Percentiles rank a stretch among this genome's conserved stretches.
Evolutionary conservation across 2,888 invertebrate genomes (phyloP).

Genomic region (Lamellibrachia columna): DNA sequence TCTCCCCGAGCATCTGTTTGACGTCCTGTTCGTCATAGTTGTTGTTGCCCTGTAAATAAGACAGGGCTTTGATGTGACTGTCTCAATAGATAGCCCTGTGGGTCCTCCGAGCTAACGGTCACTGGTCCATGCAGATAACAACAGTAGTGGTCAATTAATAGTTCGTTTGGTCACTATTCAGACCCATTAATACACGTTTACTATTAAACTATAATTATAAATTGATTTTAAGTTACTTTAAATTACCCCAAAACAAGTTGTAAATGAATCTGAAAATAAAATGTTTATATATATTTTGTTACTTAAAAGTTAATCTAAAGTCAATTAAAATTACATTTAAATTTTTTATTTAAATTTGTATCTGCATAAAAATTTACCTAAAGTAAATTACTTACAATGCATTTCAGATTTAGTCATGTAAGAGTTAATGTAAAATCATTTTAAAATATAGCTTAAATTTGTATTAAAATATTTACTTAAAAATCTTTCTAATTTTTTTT

Average conservation of each 20-base stretch:
- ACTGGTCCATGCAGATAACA: not conserved
- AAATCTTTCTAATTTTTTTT: no score
- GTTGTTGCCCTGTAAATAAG: not conserved
- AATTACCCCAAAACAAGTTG: not conserved
- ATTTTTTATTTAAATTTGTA: not conserved
- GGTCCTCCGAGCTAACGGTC: not conserved
- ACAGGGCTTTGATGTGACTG: not conserved
- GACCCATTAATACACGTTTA: no score
- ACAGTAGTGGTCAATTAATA: not conserved
- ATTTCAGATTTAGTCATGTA: no score
- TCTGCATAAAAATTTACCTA: no score
- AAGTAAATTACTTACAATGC: no score
- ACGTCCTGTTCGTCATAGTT: conserved; percentile 51
- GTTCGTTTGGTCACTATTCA: no score
- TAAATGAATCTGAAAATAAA: not conserved
- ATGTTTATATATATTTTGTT: not conserved
- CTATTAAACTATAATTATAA: no score
- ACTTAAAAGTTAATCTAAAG: not conserved
- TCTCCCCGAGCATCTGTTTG: conserved; percentile 45
- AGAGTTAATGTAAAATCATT: no score
- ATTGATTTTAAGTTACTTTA: no score
- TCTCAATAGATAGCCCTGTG: not conserved
- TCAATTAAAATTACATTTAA: not conserved
- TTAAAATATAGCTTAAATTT: no score
- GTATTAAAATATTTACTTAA: no score